These are phyloP conservation scores for Galaxias olidus DNA, from an alignment of 2,797 vertebrate species.

Conservation along the genomic window DNA sequence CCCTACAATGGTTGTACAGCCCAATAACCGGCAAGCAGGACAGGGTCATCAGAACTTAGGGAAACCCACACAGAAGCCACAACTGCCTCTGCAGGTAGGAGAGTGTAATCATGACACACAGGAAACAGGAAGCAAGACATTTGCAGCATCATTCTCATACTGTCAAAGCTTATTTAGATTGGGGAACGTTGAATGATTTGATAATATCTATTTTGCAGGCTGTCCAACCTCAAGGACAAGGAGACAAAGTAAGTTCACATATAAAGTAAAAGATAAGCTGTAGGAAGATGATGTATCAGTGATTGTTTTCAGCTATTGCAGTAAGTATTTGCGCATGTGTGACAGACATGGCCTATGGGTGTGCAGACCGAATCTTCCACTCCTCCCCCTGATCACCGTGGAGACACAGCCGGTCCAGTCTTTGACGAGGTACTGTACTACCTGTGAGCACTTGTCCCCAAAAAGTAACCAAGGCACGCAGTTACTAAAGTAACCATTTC, in stretches of 20 bases:
- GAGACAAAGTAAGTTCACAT: slow-evolving; percentile 54
- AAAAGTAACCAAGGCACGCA: no score
- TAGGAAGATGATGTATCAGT: not conserved
- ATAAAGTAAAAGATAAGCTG: not conserved
- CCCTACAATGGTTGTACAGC: slow-evolving; percentile 43
- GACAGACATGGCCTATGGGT: slow-evolving; percentile 57
- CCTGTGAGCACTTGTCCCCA: no score
- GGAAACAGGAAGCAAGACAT: no score
- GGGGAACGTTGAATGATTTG: no score
- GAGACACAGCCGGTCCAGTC: slow-evolving; percentile 67
- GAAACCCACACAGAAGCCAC: slow-evolving; percentile 66
- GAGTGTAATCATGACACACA: not conserved
- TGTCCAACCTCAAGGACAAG: slow-evolving; percentile 54
- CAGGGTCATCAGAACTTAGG: slow-evolving; percentile 46
- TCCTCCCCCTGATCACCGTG: slow-evolving; percentile 66
- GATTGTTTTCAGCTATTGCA: not conserved
- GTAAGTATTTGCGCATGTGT: not conserved
- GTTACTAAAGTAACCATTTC: not conserved
- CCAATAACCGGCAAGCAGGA: slow-evolving; percentile 23
- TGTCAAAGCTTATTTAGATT: no score
- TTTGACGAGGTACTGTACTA: slow-evolving; percentile 63
- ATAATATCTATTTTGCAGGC: slow-evolving; percentile 41
- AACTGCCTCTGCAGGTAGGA: slow-evolving; percentile 71
- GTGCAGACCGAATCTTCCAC: slow-evolving; percentile 57
- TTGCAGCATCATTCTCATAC: not conserved